Conservation (phyloP, 1,140 invertebrate species). For the Leguminivora glycinivorella region DNA sequence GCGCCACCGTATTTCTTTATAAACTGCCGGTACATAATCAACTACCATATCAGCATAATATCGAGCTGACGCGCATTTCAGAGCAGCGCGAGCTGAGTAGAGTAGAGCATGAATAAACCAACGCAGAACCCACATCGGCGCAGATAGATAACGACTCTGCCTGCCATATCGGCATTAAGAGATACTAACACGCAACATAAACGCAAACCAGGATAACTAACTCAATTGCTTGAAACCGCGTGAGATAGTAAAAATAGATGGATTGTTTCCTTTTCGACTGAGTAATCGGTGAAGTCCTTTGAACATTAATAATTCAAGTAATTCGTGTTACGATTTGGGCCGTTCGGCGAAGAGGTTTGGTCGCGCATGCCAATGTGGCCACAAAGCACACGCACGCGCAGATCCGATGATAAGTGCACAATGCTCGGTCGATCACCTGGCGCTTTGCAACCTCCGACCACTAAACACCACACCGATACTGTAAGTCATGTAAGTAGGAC, state of each 20-base stretch:
- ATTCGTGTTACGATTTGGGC: slow-evolving; percentile 63
- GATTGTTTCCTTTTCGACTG: slow-evolving; percentile 43
- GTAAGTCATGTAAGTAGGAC: not conserved
- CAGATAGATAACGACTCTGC: slow-evolving; percentile 2
- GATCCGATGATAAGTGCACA: slow-evolving; percentile 71
- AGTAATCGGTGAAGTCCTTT: slow-evolving; percentile 62
- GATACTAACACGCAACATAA: not conserved
- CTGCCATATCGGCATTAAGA: not conserved
- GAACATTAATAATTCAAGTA: slow-evolving; percentile 59
- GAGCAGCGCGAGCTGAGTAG: slow-evolving; percentile 42
- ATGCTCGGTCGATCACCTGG: slow-evolving; percentile 63
- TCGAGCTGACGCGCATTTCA: slow-evolving; percentile 48
- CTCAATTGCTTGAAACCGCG: not conserved
- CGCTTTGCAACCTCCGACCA: slow-evolving; percentile 1
- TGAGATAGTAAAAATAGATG: not conserved
- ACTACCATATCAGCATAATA: slow-evolving; percentile 52
- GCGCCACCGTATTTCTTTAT: slow-evolving; percentile 43
- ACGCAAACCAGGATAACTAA: not conserved
- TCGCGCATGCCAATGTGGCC: slow-evolving; percentile 63
- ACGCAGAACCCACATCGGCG: slow-evolving; percentile 23
- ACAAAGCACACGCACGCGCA: slow-evolving; percentile 54
- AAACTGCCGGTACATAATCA: slow-evolving; percentile 30
- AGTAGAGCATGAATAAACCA: slow-evolving; percentile 59
- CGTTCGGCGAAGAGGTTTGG: slow-evolving; percentile 58
- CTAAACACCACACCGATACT: slow-evolving; percentile 7